Evolutionary conservation across 2,113 vertebrate species (phyloP).

Genomic region (Xiphophorus hellerii): DNA sequence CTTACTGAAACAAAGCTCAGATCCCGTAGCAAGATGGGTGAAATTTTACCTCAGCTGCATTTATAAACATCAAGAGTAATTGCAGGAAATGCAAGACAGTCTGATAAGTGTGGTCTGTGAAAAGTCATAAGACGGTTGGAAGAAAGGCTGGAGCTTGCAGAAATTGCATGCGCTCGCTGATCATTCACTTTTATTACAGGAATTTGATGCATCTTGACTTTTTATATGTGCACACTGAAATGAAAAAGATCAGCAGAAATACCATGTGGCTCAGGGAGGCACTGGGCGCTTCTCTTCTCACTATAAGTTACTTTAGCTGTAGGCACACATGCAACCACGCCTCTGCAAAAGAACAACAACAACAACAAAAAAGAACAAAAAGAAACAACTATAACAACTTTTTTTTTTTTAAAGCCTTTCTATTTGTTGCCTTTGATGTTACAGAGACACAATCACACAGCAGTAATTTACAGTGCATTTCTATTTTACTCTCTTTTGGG

Average conservation of each 20-base stretch:
- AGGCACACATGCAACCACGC: neutral
- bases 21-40: neutral
- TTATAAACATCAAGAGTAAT: neutral
- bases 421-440: neutral
- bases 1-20: neutral
- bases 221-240: neutral
- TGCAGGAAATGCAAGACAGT: constrained; percentile 44
- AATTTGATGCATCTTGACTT: neutral
- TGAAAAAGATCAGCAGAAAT: neutral
- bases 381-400: neutral
- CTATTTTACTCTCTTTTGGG: too few species aligned
- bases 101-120: constrained; percentile 15
- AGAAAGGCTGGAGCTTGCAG: constrained; percentile 24
- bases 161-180: neutral
- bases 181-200: constrained; percentile 11
- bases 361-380: neutral
- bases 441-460: neutral
- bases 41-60: neutral
- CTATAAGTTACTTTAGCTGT: neutral
- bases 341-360: neutral
- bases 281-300: neutral
- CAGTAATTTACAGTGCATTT: neutral
- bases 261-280: neutral
- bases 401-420: neutral
- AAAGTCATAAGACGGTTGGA: constrained; percentile 15